A percentile compares a stretch with the other conserved stretches of the same genome.
Evolutionary conservation across 2,888 invertebrate genomes (phyloP).

Genomic region (Drosophila antonietae): DNA sequence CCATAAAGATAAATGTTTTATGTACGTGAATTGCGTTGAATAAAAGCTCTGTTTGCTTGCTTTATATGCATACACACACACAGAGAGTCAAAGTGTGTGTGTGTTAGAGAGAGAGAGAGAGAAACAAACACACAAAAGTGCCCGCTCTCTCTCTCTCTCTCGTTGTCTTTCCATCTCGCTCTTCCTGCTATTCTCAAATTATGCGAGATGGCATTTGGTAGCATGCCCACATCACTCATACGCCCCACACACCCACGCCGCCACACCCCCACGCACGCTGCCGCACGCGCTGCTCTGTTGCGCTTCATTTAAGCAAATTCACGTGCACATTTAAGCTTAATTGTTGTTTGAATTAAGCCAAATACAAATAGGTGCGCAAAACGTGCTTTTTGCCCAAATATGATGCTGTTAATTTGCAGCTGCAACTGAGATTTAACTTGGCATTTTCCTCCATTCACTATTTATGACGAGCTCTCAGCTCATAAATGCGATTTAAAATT

Average conservation of each 20-base stretch:
- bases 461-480: background rate
- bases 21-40: conserved; percentile 80
- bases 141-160: background rate
- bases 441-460: conserved; percentile 8
- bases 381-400: conserved; percentile 37
- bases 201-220: conserved; percentile 38
- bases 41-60: conserved; percentile 76
- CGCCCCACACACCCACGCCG: conserved; percentile 70
- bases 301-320: conserved; percentile 64
- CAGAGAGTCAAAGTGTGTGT: conserved; percentile 7
- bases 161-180: background rate
- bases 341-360: conserved; percentile 56
- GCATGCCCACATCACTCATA: conserved; percentile 64
- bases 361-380: conserved; percentile 46
- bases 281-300: conserved; percentile 24
- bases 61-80: conserved; percentile 60
- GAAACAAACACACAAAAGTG: conserved; percentile 26
- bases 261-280: conserved; percentile 30
- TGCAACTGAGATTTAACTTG: conserved; percentile 12
- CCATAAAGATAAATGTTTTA: conserved; percentile 81
- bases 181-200: conserved; percentile 26
- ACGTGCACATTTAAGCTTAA: conserved; percentile 73
- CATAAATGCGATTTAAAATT: background rate
- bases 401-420: conserved; percentile 46
- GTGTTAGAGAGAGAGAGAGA: conserved; percentile 16